These are phyloP conservation scores for Discoglossus pictus DNA, from an alignment of 2,797 vertebrate species.

Conservation along the genomic window DNA sequence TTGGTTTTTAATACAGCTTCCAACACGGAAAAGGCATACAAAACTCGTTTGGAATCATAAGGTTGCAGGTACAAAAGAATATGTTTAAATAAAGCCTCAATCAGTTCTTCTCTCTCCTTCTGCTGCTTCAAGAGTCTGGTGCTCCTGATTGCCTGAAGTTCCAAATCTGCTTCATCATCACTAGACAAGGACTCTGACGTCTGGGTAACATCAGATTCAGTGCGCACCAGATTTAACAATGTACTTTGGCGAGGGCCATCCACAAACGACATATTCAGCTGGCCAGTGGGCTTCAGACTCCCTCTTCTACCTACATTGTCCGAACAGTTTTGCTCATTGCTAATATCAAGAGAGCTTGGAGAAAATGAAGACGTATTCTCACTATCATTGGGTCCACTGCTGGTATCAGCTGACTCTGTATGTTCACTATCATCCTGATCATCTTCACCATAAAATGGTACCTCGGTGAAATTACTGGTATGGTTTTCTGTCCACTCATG, in stretches of 20 bases:
- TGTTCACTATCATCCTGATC: slow-evolving; percentile 80
- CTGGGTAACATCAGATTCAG: slow-evolving; percentile 89
- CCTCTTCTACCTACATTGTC: slow-evolving; percentile 35
- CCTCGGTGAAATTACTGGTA: slow-evolving; percentile 55
- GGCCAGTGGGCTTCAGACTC: slow-evolving; percentile 32
- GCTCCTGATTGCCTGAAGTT: slow-evolving; percentile 84
- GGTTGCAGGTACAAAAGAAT: slow-evolving; percentile 85
- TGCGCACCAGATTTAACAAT: slow-evolving; percentile 60
- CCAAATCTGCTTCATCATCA: slow-evolving; percentile 84
- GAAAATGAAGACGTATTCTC: slow-evolving; percentile 88
- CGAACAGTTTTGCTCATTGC: slow-evolving; percentile 60
- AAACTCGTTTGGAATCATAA: slow-evolving; percentile 82
- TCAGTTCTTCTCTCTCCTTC: slow-evolving; percentile 79
- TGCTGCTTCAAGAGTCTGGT: slow-evolving; percentile 79
- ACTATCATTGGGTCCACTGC: slow-evolving; percentile 76
- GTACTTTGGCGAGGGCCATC: slow-evolving; percentile 57
- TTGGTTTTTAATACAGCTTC: slow-evolving; percentile 89
- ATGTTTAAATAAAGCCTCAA: slow-evolving; percentile 87
- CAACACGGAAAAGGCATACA: slow-evolving; percentile 88
- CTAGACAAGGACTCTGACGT: slow-evolving; percentile 94
- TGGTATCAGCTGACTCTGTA: slow-evolving; percentile 92
- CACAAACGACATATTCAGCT: slow-evolving; percentile 20
- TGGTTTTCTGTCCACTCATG: slow-evolving; percentile 60
- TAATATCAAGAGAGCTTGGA: slow-evolving; percentile 67
- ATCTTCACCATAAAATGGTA: slow-evolving; percentile 52